Conservation (phyloP, 2,888 invertebrate species). For the Mellilla xanthometata region DNA sequence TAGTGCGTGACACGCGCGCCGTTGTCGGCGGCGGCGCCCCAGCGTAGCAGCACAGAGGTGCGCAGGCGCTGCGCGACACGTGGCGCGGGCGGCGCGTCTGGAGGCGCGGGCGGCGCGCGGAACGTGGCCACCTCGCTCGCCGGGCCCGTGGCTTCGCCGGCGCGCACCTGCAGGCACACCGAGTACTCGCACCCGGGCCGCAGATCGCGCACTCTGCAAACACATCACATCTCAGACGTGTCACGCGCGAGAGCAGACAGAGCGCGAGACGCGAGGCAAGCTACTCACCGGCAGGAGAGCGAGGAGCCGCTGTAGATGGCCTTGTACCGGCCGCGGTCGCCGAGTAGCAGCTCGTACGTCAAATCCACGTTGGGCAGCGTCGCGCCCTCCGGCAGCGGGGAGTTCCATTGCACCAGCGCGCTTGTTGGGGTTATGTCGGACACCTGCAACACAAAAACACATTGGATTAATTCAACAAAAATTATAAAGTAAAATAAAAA, state of each 20-base stretch:
- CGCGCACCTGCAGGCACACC: conserved; percentile 89
- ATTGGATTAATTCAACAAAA: too few species aligned
- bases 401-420: conserved; percentile 93
- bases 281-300: conserved; percentile 85
- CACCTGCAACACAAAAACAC: conserved; percentile 76
- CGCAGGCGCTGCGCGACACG: conserved; percentile 88
- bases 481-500: too few species aligned
- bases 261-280: too few species aligned
- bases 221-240: not conserved
- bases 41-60: conserved; percentile 87
- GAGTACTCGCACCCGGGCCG: conserved; percentile 94
- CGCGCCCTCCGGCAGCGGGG: conserved; percentile 78
- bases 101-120: conserved; percentile 91
- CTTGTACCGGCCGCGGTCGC: conserved; percentile 93
- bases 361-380: conserved; percentile 80
- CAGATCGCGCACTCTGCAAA: conserved; percentile 87
- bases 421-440: conserved; percentile 92
- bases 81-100: conserved; percentile 88
- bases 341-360: conserved; percentile 91
- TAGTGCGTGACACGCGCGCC: conserved; percentile 90
- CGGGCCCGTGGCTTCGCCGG: conserved; percentile 88
- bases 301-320: conserved; percentile 91
- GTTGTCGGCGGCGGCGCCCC: conserved; percentile 89
- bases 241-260: too few species aligned
- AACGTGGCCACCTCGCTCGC: conserved; percentile 91